Percentiles rank a stretch among this genome's conserved stretches.
Evolutionary conservation across 30 jellyfish, hydroid and myxozoan species (phyloP).

Genomic region (Mastigias papua): DNA sequence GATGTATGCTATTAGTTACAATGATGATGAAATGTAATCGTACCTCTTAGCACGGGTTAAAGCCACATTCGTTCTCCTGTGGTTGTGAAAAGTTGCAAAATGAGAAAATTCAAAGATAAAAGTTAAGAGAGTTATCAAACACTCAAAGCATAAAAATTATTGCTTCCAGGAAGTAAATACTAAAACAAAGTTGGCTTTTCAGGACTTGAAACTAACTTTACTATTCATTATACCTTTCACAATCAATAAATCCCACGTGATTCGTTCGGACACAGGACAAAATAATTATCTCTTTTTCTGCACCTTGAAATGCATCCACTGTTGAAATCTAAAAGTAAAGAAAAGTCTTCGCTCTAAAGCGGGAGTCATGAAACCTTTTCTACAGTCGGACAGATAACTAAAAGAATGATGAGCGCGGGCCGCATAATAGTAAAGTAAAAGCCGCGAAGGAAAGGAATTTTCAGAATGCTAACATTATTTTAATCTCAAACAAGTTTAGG

Average conservation of each 20-base stretch:
- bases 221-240: conserved; percentile 39
- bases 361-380: too few species aligned
- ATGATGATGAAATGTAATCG: background rate
- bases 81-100: too few species aligned
- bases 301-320: conserved; percentile 91
- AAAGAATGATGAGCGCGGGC: too few species aligned
- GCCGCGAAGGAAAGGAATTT: too few species aligned
- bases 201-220: background rate
- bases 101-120: too few species aligned
- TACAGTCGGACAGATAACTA: too few species aligned
- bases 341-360: background rate
- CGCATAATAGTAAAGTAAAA: too few species aligned
- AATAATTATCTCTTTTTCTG: conserved; percentile 80
- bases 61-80: conserved; percentile 83
- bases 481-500: too few species aligned
- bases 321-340: conserved; percentile 60
- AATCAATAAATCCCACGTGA: conserved; percentile 81
- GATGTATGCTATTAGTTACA: background rate
- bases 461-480: too few species aligned
- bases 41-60: conserved; percentile 84
- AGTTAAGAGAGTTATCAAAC: too few species aligned
- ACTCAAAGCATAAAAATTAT: too few species aligned
- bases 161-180: background rate
- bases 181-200: background rate
- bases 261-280: conserved; percentile 83